phyloP scores from a whole-genome alignment of 37 sponge, comb jelly and placozoan species.

The Mnemiopsis leidyi region DNA sequence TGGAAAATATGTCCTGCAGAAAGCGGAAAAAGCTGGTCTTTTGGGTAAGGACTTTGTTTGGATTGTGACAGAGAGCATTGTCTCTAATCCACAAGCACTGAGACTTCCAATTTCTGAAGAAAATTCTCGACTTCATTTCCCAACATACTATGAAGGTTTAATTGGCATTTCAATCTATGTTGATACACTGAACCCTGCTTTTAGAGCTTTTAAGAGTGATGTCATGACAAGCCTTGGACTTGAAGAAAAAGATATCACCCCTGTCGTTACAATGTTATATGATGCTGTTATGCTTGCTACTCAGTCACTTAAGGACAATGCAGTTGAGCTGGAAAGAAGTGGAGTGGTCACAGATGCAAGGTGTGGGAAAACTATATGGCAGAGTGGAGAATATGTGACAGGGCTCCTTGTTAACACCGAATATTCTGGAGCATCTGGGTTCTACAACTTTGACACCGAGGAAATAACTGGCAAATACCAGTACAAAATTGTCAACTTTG shows the following conservation, averaged over 20 bases:
- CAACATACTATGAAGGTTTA: not conserved
- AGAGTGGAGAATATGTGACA: not conserved
- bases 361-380: not conserved
- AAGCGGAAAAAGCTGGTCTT: conserved; percentile 21
- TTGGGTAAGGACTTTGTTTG: conserved; percentile 26
- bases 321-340: not conserved
- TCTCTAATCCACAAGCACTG: not conserved
- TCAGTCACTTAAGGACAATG: not conserved
- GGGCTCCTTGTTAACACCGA: not conserved
- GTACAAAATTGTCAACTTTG: conserved; percentile 36
- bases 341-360: not conserved
- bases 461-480: not conserved
- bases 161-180: conserved; percentile 22
- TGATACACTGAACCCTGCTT: not conserved
- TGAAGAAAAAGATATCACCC: not conserved
- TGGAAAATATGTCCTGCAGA: conserved; percentile 11
- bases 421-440: conserved; percentile 28
- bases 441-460: not conserved
- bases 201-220: not conserved
- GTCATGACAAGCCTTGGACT: not conserved
- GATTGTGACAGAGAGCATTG: conserved; percentile 58
- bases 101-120: not conserved
- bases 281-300: conserved; percentile 27
- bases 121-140: not conserved
- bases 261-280: not conserved